Base-by-base conservation (phyloP, 2,888 invertebrate species). In the Unio pictorum region DNA sequence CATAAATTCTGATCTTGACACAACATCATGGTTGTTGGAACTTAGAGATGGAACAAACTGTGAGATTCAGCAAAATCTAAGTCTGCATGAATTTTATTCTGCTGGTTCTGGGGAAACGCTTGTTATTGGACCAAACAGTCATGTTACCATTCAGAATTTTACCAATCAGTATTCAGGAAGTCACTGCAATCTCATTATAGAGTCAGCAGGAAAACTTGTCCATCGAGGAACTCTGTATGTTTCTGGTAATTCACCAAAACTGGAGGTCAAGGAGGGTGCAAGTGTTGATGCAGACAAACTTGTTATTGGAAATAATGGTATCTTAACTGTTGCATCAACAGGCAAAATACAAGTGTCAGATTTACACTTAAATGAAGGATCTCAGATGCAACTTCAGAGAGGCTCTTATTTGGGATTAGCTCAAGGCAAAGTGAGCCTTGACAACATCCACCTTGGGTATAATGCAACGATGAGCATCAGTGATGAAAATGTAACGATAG, bases 281-380 rank as follows among this genome's bases (percentile, higher is more conserved):
- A 68, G 61, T 4, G 23, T 82, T n/a, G 63, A 64, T 20, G 64
- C 72, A 6, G 26, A 60, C 1, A 66, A 66, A 20, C 61, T 82
- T 3, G 71, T 65, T 15, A 70, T 82, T 3, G 75, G 76, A 45
- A 78, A 74, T 60, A 66, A 70, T 64, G 78, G 80, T 17, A 68
- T 23, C 6, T 64, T 82, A 18, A 68, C 56, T 28, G 59, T 81
- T 17, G 67, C 68, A 30, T 55, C 72, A 8, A 73, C 74, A n/a
- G 76, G 79, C 20, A 67, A 23, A 4, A 18, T 81, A 20, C 23
- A 64, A 18, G 66, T 71, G 1, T 56, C 64, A 5, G 63, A 69
- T n/a, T 62, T 83, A 17, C 54, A 65, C n/a, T 64, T 81, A 8
- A 59, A 71, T 3, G 79, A 82, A 59, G 70, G 75, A 66, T 67